These are phyloP conservation scores for Temnothorax longispinosus DNA, from an alignment of 1,140 invertebrate species.

Conservation along the genomic window DNA sequence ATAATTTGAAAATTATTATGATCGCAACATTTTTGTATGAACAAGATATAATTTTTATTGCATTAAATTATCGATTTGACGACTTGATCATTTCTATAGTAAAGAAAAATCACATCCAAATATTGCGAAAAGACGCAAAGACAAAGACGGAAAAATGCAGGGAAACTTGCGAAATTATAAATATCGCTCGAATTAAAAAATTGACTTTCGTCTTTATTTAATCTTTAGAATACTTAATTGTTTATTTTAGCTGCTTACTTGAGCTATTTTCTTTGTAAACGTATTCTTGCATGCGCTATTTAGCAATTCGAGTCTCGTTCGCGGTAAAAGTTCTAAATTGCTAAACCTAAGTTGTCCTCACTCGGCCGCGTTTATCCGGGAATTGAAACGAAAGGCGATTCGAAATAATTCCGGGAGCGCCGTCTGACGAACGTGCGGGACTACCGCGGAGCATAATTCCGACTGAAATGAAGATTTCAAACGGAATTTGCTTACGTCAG, in stretches of 20 bases:
- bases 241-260: not conserved
- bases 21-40: not conserved
- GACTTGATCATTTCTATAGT: not conserved
- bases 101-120: not conserved
- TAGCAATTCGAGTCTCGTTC: not conserved
- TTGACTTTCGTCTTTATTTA: not conserved
- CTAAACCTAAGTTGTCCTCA: not conserved
- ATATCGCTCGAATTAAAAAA: not conserved
- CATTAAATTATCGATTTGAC: not conserved
- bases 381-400: not conserved
- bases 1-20: not conserved
- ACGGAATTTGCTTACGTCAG: conserved; percentile 41
- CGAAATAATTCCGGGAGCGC: conserved; percentile 24
- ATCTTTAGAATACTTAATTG: not conserved
- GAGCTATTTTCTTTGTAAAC: not conserved
- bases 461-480: conserved; percentile 44
- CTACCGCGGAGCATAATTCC: conserved; percentile 20
- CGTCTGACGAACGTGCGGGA: conserved; percentile 18
- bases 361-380: not conserved
- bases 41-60: not conserved
- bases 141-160: not conserved
- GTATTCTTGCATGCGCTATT: not conserved
- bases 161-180: not conserved
- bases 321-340: not conserved
- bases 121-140: not conserved